Percentiles rank a stretch among this genome's conserved stretches.
Conservation (phyloP, 2,888 invertebrate species). For the Cacoxenus indagator region DNA sequence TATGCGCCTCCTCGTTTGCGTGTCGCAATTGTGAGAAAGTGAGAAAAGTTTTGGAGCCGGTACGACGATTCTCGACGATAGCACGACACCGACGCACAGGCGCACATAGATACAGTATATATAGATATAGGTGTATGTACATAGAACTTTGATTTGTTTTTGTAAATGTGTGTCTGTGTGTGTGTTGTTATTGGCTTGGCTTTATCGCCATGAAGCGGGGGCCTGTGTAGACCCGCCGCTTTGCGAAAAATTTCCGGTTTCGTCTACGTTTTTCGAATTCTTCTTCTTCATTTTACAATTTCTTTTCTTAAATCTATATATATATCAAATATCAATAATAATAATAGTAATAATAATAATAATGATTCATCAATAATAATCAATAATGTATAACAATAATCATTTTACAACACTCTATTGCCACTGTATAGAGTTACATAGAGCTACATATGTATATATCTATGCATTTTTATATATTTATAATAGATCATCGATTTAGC, state of each 20-base stretch:
- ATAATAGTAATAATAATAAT: neutral
- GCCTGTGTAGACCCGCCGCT: too few relatives aligned
- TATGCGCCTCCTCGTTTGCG: too few relatives aligned
- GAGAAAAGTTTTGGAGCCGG: neutral
- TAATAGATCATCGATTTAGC: slow-evolving; percentile 44
- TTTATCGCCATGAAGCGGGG: neutral
- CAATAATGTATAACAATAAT: slow-evolving; percentile 30
- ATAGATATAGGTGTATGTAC: slow-evolving; percentile 32
- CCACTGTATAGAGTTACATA: slow-evolving; percentile 56
- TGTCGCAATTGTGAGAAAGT: slow-evolving; percentile 17
- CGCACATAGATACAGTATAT: slow-evolving; percentile 30
- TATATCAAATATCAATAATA: slow-evolving; percentile 51
- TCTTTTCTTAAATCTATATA: neutral
- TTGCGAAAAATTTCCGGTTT: too few relatives aligned
- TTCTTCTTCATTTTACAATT: neutral
- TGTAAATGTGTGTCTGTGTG: neutral
- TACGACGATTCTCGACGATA: neutral
- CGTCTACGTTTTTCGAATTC: neutral
- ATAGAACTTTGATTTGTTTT: neutral
- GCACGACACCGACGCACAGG: neutral
- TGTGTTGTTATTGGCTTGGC: too few relatives aligned
- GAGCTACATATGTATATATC: neutral
- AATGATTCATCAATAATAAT: slow-evolving; percentile 40
- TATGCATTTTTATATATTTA: neutral
- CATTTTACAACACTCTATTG: slow-evolving; percentile 62